Base-by-base conservation (phyloP, 2,888 invertebrate genomes). In the Halictus quadricinctus region DNA sequence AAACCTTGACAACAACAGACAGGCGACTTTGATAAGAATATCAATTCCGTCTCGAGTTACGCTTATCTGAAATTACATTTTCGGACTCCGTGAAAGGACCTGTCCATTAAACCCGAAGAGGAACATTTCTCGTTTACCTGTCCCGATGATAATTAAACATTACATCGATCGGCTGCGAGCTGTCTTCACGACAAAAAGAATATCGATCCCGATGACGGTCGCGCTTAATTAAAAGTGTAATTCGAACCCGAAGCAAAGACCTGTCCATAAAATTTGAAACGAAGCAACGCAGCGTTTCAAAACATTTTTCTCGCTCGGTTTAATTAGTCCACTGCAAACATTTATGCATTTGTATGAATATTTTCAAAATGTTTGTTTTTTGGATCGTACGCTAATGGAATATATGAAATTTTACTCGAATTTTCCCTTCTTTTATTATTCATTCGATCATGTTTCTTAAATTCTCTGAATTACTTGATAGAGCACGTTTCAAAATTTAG, bases 11-110 rank as follows among this genome's bases (percentile, higher is more conserved):
- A 54, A 21, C 21, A 21, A 21, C 21, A 21, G 50, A 21, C n/a
- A 21, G 54, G 21, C 54, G 54, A 10, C 54, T 54, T n/a, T n/a
- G 54, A 54, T 54, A 54, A 54, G 54, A 21, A 29, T 46, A 58
- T 77, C 70, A 80, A 48, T 25, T 77, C 13, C 25, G 54, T 54
- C 54, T n/a, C n/a, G 54, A 54, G 54, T 54, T 54, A n/a, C 54
- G 54, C n/a, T 54, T 54, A 54, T 54, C 54, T 54, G 21, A 54
- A n/a, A 54, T 54, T 54, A 54, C 54, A 54, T 54, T 54, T 54
- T 54, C 54, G 54, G 54, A 21, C 54, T 21, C 21, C 21, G 10
- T 21, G 54, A 54, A 54, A 54, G 10, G 54, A 54, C 21, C 54
- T n/a, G 54, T 54, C 54, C 54, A 54, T 54, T 54, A 54, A 10